Conservation (phyloP, 2,113 vertebrate species). For the Leptosomus discolor region DNA sequence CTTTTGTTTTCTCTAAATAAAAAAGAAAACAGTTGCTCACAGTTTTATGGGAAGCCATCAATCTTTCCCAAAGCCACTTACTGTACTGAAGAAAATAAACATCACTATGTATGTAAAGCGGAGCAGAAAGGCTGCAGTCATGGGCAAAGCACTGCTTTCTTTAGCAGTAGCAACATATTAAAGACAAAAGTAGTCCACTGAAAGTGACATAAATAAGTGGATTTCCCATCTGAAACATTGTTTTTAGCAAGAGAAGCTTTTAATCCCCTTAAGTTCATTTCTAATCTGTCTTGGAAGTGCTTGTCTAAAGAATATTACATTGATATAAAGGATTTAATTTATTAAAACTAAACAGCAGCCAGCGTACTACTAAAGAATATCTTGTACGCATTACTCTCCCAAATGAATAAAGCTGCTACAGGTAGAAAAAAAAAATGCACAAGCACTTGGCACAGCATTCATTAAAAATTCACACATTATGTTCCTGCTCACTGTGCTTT, state of each 20-base stretch:
- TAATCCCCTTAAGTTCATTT: constrained; percentile 84
- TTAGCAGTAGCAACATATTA: constrained; percentile 62
- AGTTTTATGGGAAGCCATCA: constrained; percentile 65
- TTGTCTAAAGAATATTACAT: constrained; percentile 79
- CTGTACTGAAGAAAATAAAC: constrained; percentile 61
- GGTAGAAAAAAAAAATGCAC: constrained; percentile 28
- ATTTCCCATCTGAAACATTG: constrained; percentile 81
- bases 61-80: constrained; percentile 65
- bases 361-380: constrained; percentile 44
- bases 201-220: constrained; percentile 82
- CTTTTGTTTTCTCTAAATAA: constrained; percentile 66
- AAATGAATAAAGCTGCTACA: constrained; percentile 68
- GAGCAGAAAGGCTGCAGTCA: constrained; percentile 7
- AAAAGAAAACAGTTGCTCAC: constrained; percentile 61
- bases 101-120: constrained; percentile 42
- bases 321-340: constrained; percentile 80
- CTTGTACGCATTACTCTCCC: constrained; percentile 57
- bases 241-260: constrained; percentile 82
- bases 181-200: constrained; percentile 74
- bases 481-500: constrained; percentile 39
- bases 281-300: constrained; percentile 80
- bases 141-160: constrained; percentile 41
- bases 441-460: constrained; percentile 41
- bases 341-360: constrained; percentile 76
- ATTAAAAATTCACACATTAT: constrained; percentile 68